Percentiles rank a stretch among this genome's conserved stretches.
These are phyloP conservation scores for Tragelaphus buxtoni DNA, from an alignment of 2,113 vertebrate species.

Conservation along the genomic window DNA sequence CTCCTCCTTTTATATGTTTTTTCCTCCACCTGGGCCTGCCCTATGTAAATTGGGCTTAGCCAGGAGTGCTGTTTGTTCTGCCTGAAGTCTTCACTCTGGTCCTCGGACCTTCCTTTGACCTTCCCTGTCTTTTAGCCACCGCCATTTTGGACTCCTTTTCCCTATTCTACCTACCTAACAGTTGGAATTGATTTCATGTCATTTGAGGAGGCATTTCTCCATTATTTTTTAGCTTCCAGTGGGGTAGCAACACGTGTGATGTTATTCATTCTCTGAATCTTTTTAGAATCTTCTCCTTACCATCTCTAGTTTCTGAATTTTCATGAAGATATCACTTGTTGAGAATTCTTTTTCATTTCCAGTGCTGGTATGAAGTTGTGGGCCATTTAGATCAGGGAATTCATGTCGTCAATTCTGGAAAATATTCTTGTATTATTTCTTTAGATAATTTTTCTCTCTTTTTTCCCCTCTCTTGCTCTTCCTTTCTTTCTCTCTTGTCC, in stretches of 20 bases:
- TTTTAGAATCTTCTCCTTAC: not conserved
- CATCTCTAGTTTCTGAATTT: not conserved
- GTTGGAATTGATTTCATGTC: not conserved
- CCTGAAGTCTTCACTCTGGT: no score
- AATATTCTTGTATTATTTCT: not conserved
- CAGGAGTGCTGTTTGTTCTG: no score
- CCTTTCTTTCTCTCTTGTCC: not conserved
- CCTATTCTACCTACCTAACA: no score
- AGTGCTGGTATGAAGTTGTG: not conserved
- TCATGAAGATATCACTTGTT: not conserved
- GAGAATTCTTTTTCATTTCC: not conserved
- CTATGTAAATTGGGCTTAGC: no score
- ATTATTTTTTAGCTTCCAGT: not conserved
- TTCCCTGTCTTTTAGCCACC: no score
- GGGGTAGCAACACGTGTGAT: not conserved
- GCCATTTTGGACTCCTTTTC: no score
- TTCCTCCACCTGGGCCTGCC: no score
- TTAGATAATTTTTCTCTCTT: not conserved
- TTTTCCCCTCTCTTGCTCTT: not conserved
- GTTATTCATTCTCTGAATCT: not conserved
- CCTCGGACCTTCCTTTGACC: no score
- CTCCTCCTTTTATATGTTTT: no score
- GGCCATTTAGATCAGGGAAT: not conserved
- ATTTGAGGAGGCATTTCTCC: not conserved
- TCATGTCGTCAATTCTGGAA: not conserved